Evolutionary conservation across 2,888 invertebrate species (phyloP), one percentile per base, ranked within the genome.

Genomic region (Euclidia mi): DNA sequence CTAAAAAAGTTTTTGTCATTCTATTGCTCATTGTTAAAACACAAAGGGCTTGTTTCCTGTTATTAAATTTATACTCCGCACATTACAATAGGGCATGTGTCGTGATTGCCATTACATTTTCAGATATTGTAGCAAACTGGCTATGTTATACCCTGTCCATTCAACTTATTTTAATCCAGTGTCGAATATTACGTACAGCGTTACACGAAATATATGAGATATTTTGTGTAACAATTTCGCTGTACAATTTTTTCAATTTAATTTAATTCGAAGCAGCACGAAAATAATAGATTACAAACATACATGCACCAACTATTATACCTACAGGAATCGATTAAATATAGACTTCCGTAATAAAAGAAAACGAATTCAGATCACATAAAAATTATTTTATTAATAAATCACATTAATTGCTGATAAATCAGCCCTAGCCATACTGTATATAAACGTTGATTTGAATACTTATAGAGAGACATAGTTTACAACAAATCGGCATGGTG

Each of bases 31-130:
- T 92, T 92, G 90, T 92, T 85, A 66, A 69, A 78, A 84, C 81
- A 89, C 89, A 90, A 90, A 90, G 89, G 89, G 83, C 86, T 78
- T 78, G 87, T 85, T 88, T 91, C 89, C 91, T 91, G 90, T 82
- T 87, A 86, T 88, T 84, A 87, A 82, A 79, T 81, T 83, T 78
- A 82, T 82, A 84, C 78, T 76, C 80, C 56, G 73, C 76, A 75
- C 73, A 77, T 76, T 59, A 79, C 76, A 79, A 76, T 75, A 64
- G 58, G 53, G 52, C 50, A 69, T 51, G 48, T 56, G 45, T 58
- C 41, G 49, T 50, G 61, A 40, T 50, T 66, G 52, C 57, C 25
- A 65, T 56, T 65, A 50, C 55, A 64, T 55, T 59, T 67, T 60
- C 38, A 15, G 32, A 44, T 52, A 48, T 29, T 49, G 41, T 58